Evolutionary conservation across 2,113 vertebrate genomes (phyloP).

Genomic region (Passer domesticus): DNA sequence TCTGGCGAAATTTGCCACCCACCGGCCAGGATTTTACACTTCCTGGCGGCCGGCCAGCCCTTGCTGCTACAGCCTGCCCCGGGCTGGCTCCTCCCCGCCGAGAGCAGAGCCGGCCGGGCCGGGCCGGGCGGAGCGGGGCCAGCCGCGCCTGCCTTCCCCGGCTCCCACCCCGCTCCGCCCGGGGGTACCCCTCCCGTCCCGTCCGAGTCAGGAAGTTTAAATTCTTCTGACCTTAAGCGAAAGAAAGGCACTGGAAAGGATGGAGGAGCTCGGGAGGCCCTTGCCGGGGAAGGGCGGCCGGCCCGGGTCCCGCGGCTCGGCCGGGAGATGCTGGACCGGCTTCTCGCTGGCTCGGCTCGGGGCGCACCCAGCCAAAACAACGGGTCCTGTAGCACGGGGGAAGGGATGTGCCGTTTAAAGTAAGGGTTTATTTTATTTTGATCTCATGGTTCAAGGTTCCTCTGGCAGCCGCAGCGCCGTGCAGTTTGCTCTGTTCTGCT

Average conservation of each 20-base stretch:
- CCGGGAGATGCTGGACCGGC: background rate
- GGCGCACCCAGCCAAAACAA: background rate
- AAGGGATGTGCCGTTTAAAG: background rate
- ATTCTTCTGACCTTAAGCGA: background rate
- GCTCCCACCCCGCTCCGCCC: background rate
- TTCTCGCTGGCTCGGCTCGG: background rate
- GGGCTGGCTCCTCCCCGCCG: slow-evolving; percentile 28
- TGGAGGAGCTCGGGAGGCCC: background rate
- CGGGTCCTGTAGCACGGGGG: background rate
- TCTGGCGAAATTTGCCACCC: background rate
- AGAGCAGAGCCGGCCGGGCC: background rate
- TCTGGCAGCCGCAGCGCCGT: background rate
- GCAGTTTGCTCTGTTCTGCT: background rate
- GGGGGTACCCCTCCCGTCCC: background rate
- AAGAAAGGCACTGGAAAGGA: background rate
- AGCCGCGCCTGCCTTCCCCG: background rate
- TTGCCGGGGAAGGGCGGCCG: background rate
- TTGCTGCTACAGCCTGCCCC: background rate
- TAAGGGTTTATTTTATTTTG: background rate
- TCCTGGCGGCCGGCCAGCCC: background rate
- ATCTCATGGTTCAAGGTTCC: background rate
- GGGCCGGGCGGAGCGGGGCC: background rate
- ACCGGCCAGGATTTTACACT: background rate
- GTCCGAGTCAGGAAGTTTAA: background rate
- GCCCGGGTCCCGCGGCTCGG: background rate